phyloP scores from a whole-genome alignment of 2,113 vertebrate species.

The Hyla sarda region DNA sequence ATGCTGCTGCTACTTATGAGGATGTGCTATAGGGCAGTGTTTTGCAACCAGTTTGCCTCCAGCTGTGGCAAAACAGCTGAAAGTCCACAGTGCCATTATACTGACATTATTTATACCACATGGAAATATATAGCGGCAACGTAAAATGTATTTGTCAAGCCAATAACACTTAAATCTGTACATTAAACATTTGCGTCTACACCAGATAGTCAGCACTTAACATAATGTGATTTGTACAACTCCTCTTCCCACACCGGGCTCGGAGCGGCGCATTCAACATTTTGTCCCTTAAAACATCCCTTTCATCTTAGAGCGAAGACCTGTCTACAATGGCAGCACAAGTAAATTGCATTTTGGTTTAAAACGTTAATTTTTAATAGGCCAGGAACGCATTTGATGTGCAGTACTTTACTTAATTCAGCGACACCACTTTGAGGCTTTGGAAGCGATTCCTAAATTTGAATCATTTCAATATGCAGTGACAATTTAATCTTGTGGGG shows the following conservation, averaged over 20 bases:
- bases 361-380: slow-evolving; percentile 57
- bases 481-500: slow-evolving; percentile 61
- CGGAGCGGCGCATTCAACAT: slow-evolving; percentile 10
- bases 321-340: slow-evolving; percentile 56
- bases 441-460: slow-evolving; percentile 60
- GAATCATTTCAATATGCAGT: slow-evolving; percentile 60
- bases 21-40: too few relatives aligned
- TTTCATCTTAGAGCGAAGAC: slow-evolving; percentile 34
- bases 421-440: slow-evolving; percentile 58
- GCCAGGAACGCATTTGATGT: slow-evolving; percentile 60
- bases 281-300: slow-evolving; percentile 46
- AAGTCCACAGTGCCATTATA: slow-evolving; percentile 26
- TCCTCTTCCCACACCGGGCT: slow-evolving; percentile 17
- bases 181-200: slow-evolving; percentile 30
- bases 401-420: slow-evolving; percentile 59
- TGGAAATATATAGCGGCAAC: slow-evolving; percentile 31
- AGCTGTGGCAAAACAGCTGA: too few relatives aligned
- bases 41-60: too few relatives aligned
- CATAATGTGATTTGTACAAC: slow-evolving; percentile 43
- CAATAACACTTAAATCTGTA: slow-evolving; percentile 39
- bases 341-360: slow-evolving; percentile 59
- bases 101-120: slow-evolving; percentile 28
- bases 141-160: slow-evolving; percentile 24
- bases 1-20: too few relatives aligned
- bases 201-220: slow-evolving; percentile 11